Conservation (phyloP, 1,140 invertebrate species). For the Drosophila neocordata region DNA sequence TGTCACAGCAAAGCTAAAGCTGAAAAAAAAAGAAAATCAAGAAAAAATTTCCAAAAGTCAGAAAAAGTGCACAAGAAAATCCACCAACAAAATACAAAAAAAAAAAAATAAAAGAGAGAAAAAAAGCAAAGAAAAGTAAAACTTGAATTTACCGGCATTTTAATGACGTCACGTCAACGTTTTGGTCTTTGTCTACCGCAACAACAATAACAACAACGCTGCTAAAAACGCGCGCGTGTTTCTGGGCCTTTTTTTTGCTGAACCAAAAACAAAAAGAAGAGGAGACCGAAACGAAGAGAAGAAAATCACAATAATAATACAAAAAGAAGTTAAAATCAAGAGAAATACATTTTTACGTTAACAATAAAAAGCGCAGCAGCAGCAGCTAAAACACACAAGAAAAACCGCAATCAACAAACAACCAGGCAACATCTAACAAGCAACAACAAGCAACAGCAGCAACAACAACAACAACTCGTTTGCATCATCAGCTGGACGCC, state of each 20-base stretch:
- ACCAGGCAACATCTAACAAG: slow-evolving; percentile 1
- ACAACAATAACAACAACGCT: not conserved
- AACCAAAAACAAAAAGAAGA: not conserved
- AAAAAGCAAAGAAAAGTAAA: slow-evolving; percentile 28
- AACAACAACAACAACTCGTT: slow-evolving; percentile 16
- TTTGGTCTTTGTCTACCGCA: slow-evolving; percentile 4
- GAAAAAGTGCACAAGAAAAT: slow-evolving; percentile 12
- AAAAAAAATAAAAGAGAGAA: slow-evolving; percentile 14
- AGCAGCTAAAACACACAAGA: not conserved
- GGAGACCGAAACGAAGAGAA: not conserved
- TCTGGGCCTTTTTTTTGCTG: slow-evolving; percentile 4
- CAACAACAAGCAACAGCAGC: slow-evolving; percentile 15
- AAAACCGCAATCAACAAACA: slow-evolving; percentile 20
- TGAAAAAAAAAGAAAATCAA: slow-evolving; percentile 28
- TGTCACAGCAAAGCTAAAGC: not conserved
- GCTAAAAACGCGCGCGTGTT: slow-evolving; percentile 15
- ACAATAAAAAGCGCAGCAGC: slow-evolving; percentile 15
- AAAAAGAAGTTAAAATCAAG: slow-evolving; percentile 22
- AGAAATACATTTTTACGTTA: slow-evolving; percentile 52
- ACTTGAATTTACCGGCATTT: slow-evolving; percentile 67
- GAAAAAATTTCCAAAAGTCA: slow-evolving; percentile 12
- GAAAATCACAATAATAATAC: not conserved
- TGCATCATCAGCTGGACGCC: slow-evolving; percentile 41
- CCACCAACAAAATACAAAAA: too few relatives aligned
- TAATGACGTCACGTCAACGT: slow-evolving; percentile 74